Conservation (phyloP, 2,888 invertebrate genomes). For the Cryptocephalus moraei region DNA sequence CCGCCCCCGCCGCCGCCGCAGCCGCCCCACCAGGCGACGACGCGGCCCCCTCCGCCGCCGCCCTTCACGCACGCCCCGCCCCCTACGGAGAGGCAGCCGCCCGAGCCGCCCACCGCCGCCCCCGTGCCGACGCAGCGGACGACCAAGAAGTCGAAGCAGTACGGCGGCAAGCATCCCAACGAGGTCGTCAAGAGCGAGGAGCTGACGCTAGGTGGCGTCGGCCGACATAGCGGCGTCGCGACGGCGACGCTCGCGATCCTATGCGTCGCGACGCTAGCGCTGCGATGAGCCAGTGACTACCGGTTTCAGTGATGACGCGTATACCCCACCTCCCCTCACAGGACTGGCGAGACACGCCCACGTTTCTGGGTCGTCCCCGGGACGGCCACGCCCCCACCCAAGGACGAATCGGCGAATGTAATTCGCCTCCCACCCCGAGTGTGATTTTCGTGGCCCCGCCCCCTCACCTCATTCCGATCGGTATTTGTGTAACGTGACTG, state of each 20-base stretch:
- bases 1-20: slow-evolving; percentile 31
- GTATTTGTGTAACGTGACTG: too few relatives aligned
- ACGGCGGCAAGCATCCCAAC: slow-evolving; percentile 74
- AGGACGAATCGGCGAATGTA: too few relatives aligned
- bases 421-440: too few relatives aligned
- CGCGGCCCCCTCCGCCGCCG: slow-evolving; percentile 20
- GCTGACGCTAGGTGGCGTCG: slow-evolving; percentile 60
- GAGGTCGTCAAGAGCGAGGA: slow-evolving; percentile 91
- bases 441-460: too few relatives aligned
- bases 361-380: too few relatives aligned
- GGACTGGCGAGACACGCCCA: too few relatives aligned
- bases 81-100: slow-evolving; percentile 35
- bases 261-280: slow-evolving; percentile 22
- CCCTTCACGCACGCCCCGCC: slow-evolving; percentile 35
- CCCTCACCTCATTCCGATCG: too few relatives aligned
- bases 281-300: too few relatives aligned
- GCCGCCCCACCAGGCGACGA: slow-evolving; percentile 21
- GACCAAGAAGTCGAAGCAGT: slow-evolving; percentile 57
- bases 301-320: too few relatives aligned
- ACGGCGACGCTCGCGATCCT: slow-evolving; percentile 24
- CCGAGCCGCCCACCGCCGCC: slow-evolving; percentile 35
- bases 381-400: too few relatives aligned
- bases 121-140: slow-evolving; percentile 39
- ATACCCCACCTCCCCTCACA: too few relatives aligned
- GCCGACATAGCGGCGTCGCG: slow-evolving; percentile 8